Base-by-base conservation (phyloP, 2,113 vertebrate genomes). In the Physeter macrocephalus region DNA sequence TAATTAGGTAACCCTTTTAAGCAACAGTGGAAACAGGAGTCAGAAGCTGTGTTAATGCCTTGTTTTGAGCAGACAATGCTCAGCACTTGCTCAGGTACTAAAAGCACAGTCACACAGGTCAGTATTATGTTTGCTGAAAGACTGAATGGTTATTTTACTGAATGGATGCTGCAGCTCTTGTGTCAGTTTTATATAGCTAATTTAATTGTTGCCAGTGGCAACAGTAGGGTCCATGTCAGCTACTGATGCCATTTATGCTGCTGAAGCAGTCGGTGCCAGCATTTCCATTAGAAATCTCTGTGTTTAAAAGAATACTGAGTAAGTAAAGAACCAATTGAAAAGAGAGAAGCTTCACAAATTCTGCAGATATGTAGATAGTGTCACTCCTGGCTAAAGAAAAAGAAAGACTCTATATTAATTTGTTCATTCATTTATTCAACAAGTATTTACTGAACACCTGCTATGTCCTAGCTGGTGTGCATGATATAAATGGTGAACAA, bases 1-100 rank as follows among this genome's bases (percentile, higher is more conserved):
- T 98, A 98, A 98, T 98, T 98, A 97, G 92, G 77, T 21, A 96
- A 62, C 67, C 52, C 95, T 98, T 98, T 97, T 97, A 98, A 97
- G 77, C 75, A 97, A 84, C 8, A 34, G 93, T 95, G 49, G 92
- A 94, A 95, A 64, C 13, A 81, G 66, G 46, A 96, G 84, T n/a
- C 15, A 59, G 89, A 88, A 93, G 21, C 66, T 96, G 59, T 96
- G 82, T 90, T 94, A 93, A 90, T 96, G 74, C 57, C 71, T 97
- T 86, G 90, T 97, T 88, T 94, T 62, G 69, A 52, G 61, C 36
- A 81, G 46, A 0, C 90, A 95, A 41, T 2, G 49, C 80, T 69
- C 90, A 87, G 66, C 41, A 75, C 0, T 93, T 84, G 29, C 86
- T 95, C 89, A 64, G 64, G 54, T 75, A 84, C 92, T 97, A 92